Conservation (phyloP, 2,797 vertebrate genomes). For the Sebastiscus tertius region DNA sequence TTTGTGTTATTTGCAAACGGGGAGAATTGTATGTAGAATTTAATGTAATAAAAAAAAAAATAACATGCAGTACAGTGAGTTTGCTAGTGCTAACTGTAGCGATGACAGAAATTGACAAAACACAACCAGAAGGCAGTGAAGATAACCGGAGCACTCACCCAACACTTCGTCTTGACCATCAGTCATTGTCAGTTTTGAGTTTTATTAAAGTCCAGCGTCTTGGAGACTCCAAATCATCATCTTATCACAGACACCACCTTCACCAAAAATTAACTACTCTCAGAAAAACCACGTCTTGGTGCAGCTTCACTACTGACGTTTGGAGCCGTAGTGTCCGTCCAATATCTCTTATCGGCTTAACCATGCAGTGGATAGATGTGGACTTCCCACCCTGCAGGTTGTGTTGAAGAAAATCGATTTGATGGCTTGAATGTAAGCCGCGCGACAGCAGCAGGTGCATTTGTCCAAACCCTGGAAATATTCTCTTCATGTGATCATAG, state of each 20-base stretch:
- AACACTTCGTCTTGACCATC: conserved; percentile 1
- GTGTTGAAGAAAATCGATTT: not conserved
- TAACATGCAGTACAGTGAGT: not conserved
- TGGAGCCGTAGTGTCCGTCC: not conserved
- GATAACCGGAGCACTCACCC: conserved; percentile 16
- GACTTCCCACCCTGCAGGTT: not conserved
- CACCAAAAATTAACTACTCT: not conserved
- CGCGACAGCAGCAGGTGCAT: not conserved
- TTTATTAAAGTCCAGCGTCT: not conserved
- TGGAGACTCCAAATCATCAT: not conserved
- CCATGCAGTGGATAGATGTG: not conserved
- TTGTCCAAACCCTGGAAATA: not conserved
- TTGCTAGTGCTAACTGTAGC: not conserved
- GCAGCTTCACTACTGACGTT: not conserved
- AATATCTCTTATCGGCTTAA: conserved; percentile 5
- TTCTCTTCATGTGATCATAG: not conserved
- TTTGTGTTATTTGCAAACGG: too few relatives aligned
- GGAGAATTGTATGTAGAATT: not conserved
- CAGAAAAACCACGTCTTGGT: not conserved
- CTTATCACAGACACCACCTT: conserved; percentile 11
- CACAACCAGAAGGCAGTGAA: conserved; percentile 2
- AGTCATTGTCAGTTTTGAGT: not conserved
- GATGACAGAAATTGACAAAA: not conserved
- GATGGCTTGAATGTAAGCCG: not conserved
- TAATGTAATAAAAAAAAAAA: not conserved